phyloP scores from a whole-genome alignment of 1,140 invertebrate genomes.

The Ridgeia piscesae region DNA sequence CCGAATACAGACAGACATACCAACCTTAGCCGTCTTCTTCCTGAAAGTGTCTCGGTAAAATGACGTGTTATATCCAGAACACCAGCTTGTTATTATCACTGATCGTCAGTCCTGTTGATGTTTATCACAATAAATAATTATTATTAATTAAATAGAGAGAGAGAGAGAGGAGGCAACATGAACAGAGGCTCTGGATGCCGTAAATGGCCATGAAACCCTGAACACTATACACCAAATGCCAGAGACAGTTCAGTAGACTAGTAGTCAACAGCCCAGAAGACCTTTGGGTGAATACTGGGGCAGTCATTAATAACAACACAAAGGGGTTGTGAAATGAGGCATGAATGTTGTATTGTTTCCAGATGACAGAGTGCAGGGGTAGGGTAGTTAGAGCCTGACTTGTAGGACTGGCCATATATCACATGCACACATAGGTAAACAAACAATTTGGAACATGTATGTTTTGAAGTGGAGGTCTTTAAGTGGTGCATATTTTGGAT shows the following conservation, averaged over 20 bases:
- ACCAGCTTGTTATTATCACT: no score
- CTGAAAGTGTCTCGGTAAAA: background rate
- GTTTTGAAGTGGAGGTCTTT: background rate
- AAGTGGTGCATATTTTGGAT: background rate
- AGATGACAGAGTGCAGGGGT: background rate
- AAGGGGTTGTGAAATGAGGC: background rate
- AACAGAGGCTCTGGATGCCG: no score
- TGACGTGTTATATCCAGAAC: no score
- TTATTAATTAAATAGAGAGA: no score
- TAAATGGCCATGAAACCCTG: no score
- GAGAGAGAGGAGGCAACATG: no score
- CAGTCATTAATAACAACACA: background rate
- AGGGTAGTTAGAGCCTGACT: background rate
- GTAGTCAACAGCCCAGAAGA: no score
- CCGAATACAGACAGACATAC: background rate
- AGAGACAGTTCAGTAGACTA: no score
- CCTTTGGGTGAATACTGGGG: no score
- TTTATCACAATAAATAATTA: no score
- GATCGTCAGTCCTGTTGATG: no score
- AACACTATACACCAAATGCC: no score
- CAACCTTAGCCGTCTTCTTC: background rate
- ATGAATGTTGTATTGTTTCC: background rate
- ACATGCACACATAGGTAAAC: background rate
- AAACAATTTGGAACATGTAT: background rate
- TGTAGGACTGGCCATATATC: background rate